A percentile compares a stretch with the other conserved stretches of the same genome.
Evolutionary conservation across 1,140 invertebrate species (phyloP).

Genomic region (Parasteatoda tepidariorum): DNA sequence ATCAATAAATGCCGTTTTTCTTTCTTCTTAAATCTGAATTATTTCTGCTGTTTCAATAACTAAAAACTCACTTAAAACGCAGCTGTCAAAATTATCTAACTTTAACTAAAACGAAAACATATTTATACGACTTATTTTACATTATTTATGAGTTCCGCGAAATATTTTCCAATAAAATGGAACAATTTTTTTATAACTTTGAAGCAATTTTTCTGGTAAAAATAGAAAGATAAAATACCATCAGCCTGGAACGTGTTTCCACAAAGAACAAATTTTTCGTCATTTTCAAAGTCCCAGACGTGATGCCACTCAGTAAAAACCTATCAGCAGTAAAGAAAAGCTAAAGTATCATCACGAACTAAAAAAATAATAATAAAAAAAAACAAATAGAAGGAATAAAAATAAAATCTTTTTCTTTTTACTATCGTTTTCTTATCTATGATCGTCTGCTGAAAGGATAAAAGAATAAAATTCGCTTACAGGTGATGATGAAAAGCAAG

Average conservation of each 20-base stretch:
- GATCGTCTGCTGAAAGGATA: conserved; percentile 17
- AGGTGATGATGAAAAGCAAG: conserved; percentile 22
- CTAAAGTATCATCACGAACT: conserved; percentile 18
- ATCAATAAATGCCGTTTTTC: no score
- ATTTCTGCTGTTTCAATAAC: no score
- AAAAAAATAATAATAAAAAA: conserved; percentile 10
- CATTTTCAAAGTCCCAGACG: conserved; percentile 24
- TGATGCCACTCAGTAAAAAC: conserved; percentile 30
- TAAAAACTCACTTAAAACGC: no score
- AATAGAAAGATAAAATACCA: neutral
- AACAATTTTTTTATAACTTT: neutral
- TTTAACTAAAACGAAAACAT: no score
- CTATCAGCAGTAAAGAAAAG: conserved; percentile 42
- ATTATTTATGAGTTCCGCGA: no score
- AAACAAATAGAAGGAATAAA: conserved; percentile 12
- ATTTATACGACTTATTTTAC: no score
- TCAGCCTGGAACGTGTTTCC: neutral
- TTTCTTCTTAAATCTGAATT: no score
- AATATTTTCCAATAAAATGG: no score
- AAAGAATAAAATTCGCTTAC: conserved; percentile 24
- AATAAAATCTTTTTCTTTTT: conserved; percentile 13
- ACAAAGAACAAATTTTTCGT: conserved; percentile 20
- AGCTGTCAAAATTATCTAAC: no score
- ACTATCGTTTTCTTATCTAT: neutral
- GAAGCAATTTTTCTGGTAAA: neutral